A percentile compares a stretch with the other conserved stretches of the same genome.
These are phyloP conservation scores for Brachionus rubens DNA, from an alignment of 1,140 invertebrate genomes.

Conservation along the genomic window DNA sequence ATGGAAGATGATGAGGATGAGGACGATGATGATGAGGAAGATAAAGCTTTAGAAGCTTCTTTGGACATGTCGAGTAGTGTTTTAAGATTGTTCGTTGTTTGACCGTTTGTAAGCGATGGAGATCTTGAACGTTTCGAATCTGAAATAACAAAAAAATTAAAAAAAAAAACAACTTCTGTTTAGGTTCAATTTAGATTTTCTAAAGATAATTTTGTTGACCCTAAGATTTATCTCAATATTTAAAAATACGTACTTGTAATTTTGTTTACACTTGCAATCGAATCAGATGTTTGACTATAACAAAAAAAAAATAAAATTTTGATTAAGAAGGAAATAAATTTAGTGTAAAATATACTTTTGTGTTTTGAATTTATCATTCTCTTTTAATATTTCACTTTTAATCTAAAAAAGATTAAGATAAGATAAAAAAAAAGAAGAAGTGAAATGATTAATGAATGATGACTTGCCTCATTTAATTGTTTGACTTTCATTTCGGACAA, in stretches of 20 bases:
- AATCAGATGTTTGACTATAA: conserved; percentile 8
- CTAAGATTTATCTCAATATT: too few species aligned
- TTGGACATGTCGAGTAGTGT: conserved; percentile 10
- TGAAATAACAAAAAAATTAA: background rate
- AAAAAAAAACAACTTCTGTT: background rate
- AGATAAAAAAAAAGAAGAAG: background rate
- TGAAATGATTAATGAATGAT: background rate
- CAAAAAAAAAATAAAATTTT: conserved; percentile 8
- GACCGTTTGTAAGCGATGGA: conserved; percentile 2
- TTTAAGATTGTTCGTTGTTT: background rate
- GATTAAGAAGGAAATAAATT: background rate
- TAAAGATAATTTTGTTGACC: too few species aligned
- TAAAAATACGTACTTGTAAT: background rate
- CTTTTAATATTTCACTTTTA: conserved; percentile 33
- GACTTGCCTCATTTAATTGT: conserved; percentile 38
- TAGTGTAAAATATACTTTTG: background rate
- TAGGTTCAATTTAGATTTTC: background rate
- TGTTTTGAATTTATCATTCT: conserved; percentile 16
- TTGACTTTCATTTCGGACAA: conserved; percentile 33
- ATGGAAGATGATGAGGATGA: conserved; percentile 17
- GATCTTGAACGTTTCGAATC: conserved; percentile 3
- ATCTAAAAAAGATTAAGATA: conserved; percentile 20
- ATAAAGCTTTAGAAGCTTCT: background rate
- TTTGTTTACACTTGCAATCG: background rate
- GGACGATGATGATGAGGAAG: background rate